These are phyloP conservation scores for Astreopora myriophthalma DNA, from an alignment of 64 coral and sea anemone species.

Conservation along the genomic window DNA sequence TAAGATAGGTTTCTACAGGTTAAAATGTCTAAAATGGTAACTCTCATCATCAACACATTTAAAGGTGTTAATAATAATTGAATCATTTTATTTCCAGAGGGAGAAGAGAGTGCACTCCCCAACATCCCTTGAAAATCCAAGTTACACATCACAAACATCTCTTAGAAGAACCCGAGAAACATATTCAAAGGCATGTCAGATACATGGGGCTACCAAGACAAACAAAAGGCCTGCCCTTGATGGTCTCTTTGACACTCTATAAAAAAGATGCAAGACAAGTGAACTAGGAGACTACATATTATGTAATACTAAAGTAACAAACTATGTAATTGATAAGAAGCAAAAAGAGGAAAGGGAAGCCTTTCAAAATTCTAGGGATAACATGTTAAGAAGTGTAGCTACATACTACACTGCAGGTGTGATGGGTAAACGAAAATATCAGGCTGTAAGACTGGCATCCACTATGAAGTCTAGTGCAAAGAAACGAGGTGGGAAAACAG, in stretches of 20 bases:
- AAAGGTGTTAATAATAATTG: too few species aligned
- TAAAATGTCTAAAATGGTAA: too few species aligned
- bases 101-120: too few species aligned
- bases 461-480: background rate
- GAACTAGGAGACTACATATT: background rate
- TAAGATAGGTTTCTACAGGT: too few species aligned
- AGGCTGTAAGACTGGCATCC: background rate
- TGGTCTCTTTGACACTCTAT: background rate
- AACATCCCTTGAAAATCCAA: constrained; percentile 22
- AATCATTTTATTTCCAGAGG: too few species aligned
- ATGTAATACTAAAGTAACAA: background rate
- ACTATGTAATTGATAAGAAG: background rate
- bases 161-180: background rate
- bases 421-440: constrained; percentile 23
- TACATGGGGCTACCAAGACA: background rate
- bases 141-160: background rate
- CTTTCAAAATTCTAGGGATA: constrained; percentile 25
- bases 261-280: background rate
- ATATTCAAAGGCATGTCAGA: background rate
- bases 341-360: background rate
- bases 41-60: too few species aligned
- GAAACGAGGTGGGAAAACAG: background rate
- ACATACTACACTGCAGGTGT: background rate
- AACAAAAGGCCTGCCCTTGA: background rate
- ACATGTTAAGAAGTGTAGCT: background rate